These are phyloP conservation scores for Pseudoatta argentina DNA, from an alignment of 1,140 invertebrate genomes.

Conservation along the genomic window DNA sequence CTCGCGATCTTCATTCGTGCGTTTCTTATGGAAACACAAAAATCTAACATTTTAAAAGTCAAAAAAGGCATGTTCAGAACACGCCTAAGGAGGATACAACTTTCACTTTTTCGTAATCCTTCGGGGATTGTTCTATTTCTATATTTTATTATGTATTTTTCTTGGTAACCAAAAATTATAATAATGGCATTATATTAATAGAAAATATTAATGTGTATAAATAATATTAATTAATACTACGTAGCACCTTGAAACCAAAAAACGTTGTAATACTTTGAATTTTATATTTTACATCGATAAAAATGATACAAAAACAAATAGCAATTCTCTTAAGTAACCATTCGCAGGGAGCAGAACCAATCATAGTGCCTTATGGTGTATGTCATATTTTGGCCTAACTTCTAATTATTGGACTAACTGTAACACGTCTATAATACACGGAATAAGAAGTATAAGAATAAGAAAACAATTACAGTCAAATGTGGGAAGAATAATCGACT, in stretches of 20 bases:
- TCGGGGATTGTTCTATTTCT: too few species aligned
- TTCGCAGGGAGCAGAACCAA: not conserved
- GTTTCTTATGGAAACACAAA: not conserved
- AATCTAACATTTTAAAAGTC: not conserved
- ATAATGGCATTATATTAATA: too few species aligned
- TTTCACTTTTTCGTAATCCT: too few species aligned
- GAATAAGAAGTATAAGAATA: too few species aligned
- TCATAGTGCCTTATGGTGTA: not conserved
- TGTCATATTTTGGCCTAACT: slow-evolving; percentile 19
- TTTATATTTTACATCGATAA: not conserved
- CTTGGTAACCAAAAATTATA: too few species aligned
- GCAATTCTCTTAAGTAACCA: not conserved
- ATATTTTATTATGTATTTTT: too few species aligned
- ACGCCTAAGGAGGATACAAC: too few species aligned
- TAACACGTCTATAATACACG: not conserved
- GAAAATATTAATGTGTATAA: too few species aligned
- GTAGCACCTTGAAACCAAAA: not conserved
- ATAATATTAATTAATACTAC: not conserved
- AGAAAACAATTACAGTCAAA: too few species aligned
- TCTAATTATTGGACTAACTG: not conserved
- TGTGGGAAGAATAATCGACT: too few species aligned
- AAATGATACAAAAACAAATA: not conserved
- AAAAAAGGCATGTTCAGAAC: too few species aligned
- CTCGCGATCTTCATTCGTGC: slow-evolving; percentile 2
- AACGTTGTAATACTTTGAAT: not conserved